Conservation (phyloP, 2,113 vertebrate species). For the Neotoma lepida region DNA sequence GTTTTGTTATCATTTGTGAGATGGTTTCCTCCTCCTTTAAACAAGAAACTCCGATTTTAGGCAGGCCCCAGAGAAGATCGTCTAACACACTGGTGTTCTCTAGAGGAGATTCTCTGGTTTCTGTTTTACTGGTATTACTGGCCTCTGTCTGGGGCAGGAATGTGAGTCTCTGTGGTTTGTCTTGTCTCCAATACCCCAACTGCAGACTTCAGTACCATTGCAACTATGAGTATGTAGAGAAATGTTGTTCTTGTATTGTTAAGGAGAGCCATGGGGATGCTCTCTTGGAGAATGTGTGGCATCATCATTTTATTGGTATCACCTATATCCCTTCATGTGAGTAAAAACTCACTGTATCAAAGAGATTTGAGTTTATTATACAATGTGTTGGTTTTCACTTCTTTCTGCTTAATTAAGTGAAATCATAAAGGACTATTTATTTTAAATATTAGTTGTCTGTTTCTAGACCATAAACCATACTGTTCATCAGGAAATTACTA, state of each 20-base stretch:
- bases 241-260: not conserved
- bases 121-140: not conserved
- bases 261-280: not conserved
- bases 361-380: not conserved
- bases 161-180: not conserved
- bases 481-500: not conserved
- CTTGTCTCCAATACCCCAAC: not conserved
- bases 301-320: not conserved
- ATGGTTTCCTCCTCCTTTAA: not conserved
- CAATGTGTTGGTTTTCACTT: not conserved
- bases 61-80: not conserved
- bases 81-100: not conserved
- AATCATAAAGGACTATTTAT: not conserved
- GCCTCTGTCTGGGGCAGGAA: not conserved
- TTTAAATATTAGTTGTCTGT: not conserved
- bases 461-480: not conserved
- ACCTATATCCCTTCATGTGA: not conserved
- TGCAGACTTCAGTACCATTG: not conserved
- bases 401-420: not conserved
- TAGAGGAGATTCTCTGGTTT: not conserved
- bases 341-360: not conserved
- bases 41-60: not conserved
- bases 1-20: not conserved
- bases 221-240: not conserved
- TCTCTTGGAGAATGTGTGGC: not conserved